Evolutionary conservation across 37 sponge, comb jelly and placozoan species (phyloP).

Genomic region (Corticium candelabrum): DNA sequence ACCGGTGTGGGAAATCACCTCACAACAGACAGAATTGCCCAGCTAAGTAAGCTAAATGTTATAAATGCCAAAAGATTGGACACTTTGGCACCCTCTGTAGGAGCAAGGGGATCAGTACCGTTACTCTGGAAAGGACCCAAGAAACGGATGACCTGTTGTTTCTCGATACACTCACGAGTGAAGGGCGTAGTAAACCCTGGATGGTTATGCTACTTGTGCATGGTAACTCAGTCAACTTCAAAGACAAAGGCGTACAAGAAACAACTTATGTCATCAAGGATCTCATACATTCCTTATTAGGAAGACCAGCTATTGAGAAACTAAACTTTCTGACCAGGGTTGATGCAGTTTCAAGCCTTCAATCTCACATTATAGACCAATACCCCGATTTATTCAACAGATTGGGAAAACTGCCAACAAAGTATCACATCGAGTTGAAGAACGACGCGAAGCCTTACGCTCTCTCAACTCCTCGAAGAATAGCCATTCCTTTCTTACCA

Average conservation of each 20-base stretch:
- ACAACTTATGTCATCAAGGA: not conserved
- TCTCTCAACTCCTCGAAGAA: constrained; percentile 22
- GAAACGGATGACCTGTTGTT: too few relatives aligned
- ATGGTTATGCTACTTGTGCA: too few relatives aligned
- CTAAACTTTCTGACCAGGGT: constrained; percentile 13
- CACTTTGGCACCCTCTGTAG: too few relatives aligned
- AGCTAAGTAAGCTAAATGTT: too few relatives aligned
- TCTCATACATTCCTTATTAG: not conserved
- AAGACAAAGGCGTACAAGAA: not conserved
- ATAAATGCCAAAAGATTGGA: too few relatives aligned
- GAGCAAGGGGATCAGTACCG: too few relatives aligned
- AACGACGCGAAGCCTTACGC: constrained; percentile 18
- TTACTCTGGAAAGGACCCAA: too few relatives aligned
- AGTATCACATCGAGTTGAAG: constrained; percentile 20
- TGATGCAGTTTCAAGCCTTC: not conserved
- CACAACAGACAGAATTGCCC: too few relatives aligned
- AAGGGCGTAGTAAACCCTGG: too few relatives aligned
- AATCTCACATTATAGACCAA: not conserved
- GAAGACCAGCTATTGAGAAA: constrained; percentile 24
- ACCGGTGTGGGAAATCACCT: too few relatives aligned
- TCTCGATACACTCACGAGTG: too few relatives aligned
- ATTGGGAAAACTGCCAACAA: constrained; percentile 25
- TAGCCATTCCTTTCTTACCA: constrained; percentile 20
- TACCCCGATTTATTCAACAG: constrained; percentile 24
- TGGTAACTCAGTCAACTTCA: too few relatives aligned